Conservation (phyloP, 2,113 vertebrate species). For the Rattus rattus region DNA sequence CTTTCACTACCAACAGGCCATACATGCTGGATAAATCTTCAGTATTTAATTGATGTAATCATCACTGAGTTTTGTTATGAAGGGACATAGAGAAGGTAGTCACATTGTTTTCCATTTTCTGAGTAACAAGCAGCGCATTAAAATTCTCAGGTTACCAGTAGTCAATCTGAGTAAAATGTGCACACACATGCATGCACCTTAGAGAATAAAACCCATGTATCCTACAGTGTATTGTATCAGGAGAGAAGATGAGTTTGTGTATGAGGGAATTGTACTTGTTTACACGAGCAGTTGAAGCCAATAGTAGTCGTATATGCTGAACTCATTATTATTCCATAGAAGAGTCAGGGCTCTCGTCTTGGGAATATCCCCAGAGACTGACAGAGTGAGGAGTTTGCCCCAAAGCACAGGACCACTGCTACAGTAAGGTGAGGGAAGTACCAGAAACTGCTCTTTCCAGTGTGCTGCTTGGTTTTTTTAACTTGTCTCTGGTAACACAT, state of each 20-base stretch:
- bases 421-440: background rate
- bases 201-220: background rate
- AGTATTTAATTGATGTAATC: conserved; percentile 38
- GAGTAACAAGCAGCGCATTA: background rate
- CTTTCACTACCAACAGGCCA: conserved; percentile 15
- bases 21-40: conserved; percentile 4
- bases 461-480: background rate
- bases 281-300: background rate
- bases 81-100: background rate
- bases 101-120: conserved; percentile 17
- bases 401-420: background rate
- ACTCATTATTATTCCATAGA: background rate
- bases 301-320: background rate
- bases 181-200: background rate
- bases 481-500: background rate
- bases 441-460: background rate
- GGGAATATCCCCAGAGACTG: background rate
- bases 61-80: conserved; percentile 5
- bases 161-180: conserved; percentile 18
- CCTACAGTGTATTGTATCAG: background rate
- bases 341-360: background rate
- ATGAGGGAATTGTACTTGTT: conserved; percentile 8
- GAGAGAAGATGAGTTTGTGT: background rate
- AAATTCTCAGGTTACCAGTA: background rate
- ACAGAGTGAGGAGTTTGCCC: background rate